These are phyloP conservation scores for Lophotriccus pileatus DNA, from an alignment of 2,797 vertebrate species.

Conservation along the genomic window DNA sequence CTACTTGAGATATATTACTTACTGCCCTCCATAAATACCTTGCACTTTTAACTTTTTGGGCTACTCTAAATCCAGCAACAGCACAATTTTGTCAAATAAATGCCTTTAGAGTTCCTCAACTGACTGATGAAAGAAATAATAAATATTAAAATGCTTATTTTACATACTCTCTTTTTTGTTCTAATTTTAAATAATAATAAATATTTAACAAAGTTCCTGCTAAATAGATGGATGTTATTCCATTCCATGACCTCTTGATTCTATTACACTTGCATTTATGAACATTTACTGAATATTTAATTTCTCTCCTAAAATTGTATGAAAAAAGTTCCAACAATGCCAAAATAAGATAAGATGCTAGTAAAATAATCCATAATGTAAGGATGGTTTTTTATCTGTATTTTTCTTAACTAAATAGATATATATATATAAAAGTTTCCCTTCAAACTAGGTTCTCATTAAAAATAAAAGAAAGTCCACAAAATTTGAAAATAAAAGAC, in stretches of 20 bases:
- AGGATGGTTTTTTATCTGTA: not conserved
- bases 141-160: not conserved
- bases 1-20: not conserved
- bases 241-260: not conserved
- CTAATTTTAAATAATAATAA: not conserved
- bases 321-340: not conserved
- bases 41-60: not conserved
- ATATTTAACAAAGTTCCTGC: not conserved
- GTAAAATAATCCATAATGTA: not conserved
- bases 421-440: not conserved
- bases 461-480: not conserved
- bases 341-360: not conserved
- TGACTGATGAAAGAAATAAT: not conserved
- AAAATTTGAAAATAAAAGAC: not conserved
- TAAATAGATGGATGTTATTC: not conserved
- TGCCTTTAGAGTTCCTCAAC: not conserved
- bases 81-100: not conserved
- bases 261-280: not conserved
- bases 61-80: not conserved
- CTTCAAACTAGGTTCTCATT: not conserved
- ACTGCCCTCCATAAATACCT: not conserved
- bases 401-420: not conserved
- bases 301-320: not conserved
- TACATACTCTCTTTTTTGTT: not conserved
- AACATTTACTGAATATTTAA: not conserved